Percentiles rank a stretch among this genome's conserved stretches.
Evolutionary conservation across 1,140 invertebrate species (phyloP).

Genomic region (Hycleus phaleratus): DNA sequence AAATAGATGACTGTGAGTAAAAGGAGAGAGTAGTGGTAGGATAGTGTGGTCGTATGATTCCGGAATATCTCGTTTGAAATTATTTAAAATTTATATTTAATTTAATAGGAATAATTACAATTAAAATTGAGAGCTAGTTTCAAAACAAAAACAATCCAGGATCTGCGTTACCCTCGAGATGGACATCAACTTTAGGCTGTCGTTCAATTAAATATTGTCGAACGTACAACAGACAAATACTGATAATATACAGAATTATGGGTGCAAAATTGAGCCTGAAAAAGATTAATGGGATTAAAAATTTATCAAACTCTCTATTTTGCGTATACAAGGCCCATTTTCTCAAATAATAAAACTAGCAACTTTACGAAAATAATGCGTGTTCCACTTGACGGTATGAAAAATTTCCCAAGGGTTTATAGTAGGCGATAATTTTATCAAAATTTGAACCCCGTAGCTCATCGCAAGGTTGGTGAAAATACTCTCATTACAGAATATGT

Average conservation of each 20-base stretch:
- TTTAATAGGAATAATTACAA: not conserved
- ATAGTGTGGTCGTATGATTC: not conserved
- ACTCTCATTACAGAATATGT: too few relatives aligned
- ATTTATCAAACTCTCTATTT: not conserved
- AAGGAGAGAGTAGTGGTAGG: too few relatives aligned
- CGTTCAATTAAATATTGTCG: slow-evolving; percentile 15
- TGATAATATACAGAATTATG: slow-evolving; percentile 5
- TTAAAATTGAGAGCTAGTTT: too few relatives aligned
- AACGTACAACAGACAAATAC: slow-evolving; percentile 8
- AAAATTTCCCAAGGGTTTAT: too few relatives aligned
- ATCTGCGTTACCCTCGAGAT: slow-evolving; percentile 11
- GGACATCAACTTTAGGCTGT: slow-evolving; percentile 10
- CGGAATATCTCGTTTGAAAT: slow-evolving; percentile 1
- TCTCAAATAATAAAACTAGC: too few relatives aligned
- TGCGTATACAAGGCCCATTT: too few relatives aligned
- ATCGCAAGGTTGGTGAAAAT: too few relatives aligned
- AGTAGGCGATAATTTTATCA: too few relatives aligned
- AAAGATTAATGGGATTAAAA: not conserved
- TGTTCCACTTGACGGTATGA: too few relatives aligned
- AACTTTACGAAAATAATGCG: too few relatives aligned
- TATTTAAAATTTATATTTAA: not conserved
- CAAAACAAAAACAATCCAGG: not conserved
- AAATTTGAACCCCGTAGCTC: too few relatives aligned
- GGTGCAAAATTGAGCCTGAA: slow-evolving; percentile 16
- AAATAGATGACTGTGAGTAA: too few relatives aligned